Evolutionary conservation across 1,140 invertebrate species (phyloP).

Genomic region (Octopus bimaculoides): DNA sequence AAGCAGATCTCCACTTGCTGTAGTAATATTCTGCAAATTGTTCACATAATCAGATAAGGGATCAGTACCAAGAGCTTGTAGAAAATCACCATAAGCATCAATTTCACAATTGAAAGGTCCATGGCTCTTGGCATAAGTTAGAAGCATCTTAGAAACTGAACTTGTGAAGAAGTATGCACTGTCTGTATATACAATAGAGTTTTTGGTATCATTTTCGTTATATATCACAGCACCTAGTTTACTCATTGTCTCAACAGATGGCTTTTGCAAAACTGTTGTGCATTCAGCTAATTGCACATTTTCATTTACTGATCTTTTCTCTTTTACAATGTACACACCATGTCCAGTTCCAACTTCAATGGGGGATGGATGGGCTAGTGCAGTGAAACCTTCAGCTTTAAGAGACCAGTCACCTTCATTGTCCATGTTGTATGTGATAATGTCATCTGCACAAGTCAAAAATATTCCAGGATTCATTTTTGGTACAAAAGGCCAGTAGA

Average conservation of each 20-base stretch:
- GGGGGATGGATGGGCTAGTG: conserved; percentile 58
- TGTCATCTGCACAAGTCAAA: conserved; percentile 58
- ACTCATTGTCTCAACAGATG: conserved; percentile 51
- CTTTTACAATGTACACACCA: conserved; percentile 58
- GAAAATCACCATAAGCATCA: conserved; percentile 61
- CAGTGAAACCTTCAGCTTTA: conserved; percentile 54
- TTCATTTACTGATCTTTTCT: conserved; percentile 23
- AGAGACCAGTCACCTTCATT: conserved; percentile 40
- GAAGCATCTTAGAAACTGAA: conserved; percentile 50
- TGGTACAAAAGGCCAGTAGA: conserved; percentile 56
- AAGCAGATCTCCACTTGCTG: conserved; percentile 30
- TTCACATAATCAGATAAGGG: conserved; percentile 47
- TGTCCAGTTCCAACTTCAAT: conserved; percentile 55
- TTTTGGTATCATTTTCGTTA: conserved; percentile 27
- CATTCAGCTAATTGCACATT: conserved; percentile 42
- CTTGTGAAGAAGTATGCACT: conserved; percentile 59
- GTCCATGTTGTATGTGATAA: conserved; percentile 55
- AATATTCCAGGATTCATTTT: conserved; percentile 58
- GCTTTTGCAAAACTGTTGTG: conserved; percentile 59
- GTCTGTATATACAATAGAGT: conserved; percentile 56
- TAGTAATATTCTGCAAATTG: conserved; percentile 44
- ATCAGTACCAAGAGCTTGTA: conserved; percentile 55
- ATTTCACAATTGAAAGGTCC: conserved; percentile 55
- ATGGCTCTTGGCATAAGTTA: conserved; percentile 46
- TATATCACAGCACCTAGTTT: conserved; percentile 49